Evolutionary conservation across 1,140 invertebrate species (phyloP), one percentile per base, ranked within the genome.

Genomic region (Xylocopa sonorina): DNA sequence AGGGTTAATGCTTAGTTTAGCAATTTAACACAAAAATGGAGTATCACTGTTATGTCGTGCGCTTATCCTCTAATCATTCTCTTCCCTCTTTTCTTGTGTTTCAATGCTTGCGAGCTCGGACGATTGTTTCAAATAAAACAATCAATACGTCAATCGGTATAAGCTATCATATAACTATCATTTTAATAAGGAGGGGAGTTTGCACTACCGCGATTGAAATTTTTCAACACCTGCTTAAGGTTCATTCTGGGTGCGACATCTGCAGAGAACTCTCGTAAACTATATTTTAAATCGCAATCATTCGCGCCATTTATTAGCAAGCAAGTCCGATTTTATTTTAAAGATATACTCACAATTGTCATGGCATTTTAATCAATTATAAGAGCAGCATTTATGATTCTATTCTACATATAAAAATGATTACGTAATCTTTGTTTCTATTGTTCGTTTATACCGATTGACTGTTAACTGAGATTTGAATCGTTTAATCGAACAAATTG

Each of bases 1-100:
- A 75, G 34, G 73, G 32, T 76, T 76, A 76, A 78, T 58, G 75
- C 75, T 78, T 78, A 32, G n/a, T 60, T 60, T n/a, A 50, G 46
- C 48, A 46, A 32, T 72, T 64, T 75, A 75, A 74, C 72, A 51
- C 32, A 24, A 73, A 6, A 63, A 73, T 27, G 38, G 1, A 50
- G 29, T 62, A n/a, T 41, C n/a, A 50, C 18, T 29, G 16, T 58
- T 68, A 51, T 58, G 24, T 69, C 10, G n/a, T 46, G 62, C 16
- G 63, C 74, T 68, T 46, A 18, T 21, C 10, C 2, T 57, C 29
- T 27, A 41, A 68, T 75, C 48, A n/a, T 43, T 68, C 62, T 57
- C 12, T 27, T 57, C n/a, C 48, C 3, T 24, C 21, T 12, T 27
- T 58, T 24, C 5, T 58, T 0, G 38, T 12, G 50, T 46, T 9